Evolutionary conservation across 2,797 vertebrate genomes (phyloP), one percentile per base, ranked within the genome.

Genomic region (Leptodactylus fallax): DNA sequence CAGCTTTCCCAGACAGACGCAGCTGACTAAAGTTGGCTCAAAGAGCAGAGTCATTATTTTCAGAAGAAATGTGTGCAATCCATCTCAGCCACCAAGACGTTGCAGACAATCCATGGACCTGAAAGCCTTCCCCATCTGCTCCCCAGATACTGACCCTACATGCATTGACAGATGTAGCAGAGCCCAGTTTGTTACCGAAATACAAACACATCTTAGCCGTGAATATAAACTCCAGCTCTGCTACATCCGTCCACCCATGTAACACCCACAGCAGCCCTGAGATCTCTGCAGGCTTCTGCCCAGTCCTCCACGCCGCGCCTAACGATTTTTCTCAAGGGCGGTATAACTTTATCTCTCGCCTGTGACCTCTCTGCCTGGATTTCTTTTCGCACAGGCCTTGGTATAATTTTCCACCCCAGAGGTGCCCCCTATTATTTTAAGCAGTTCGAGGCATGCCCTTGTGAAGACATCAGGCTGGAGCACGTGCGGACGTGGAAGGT

Each of bases 61-160:
- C 7, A 23, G 65, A 7, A 2, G 63, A 27, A 69, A 25, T n/a
- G 27, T 7, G 45, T 27, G 6, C 79, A 47, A 27, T 10, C 60
- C 58, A 17, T 55, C 8, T 1, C 77, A 7, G n/a, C 23, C 27
- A 23, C 76, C 1, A n/a, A 4, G 65, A 27, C 2, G 47, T 19
- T 23, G 67, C 65, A 81, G 55, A 77, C 58, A 67, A 67, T 87
- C 58, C 65, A 60, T n/a, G 10, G 65, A 74, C 67, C 51, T 72
- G 65, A 17, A 11, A 21, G 72, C 80, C 79, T 47, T 81, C 45
- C 56, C 86, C 86, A 87, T 87, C 86, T 83, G 80, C 71, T 83
- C 55, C 17, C 0, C 71, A 47, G 67, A 17, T 25, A 69, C 36
- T 49, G 21, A n/a, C 49, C 71, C 45, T 6, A 10, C 47, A 0